A percentile compares a stretch with the other conserved stretches of the same genome.
Evolutionary conservation across 2,888 invertebrate genomes (phyloP).

Genomic region (Temnothorax unifasciatus): DNA sequence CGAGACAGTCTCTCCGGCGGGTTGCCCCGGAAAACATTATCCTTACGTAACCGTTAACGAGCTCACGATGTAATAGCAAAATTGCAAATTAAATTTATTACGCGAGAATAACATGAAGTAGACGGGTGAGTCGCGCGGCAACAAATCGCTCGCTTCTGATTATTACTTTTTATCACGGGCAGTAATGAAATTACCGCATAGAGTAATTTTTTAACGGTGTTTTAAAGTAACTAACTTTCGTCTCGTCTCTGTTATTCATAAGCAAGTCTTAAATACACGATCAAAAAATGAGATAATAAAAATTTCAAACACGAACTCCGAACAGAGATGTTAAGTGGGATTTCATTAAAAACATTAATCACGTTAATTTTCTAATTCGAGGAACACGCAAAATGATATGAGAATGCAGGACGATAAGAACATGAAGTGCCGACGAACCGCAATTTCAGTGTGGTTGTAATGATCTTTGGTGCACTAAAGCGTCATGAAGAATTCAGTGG

Average conservation of each 20-base stretch:
- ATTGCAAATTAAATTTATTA: constrained; percentile 50
- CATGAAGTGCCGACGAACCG: neutral
- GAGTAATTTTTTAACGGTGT: neutral
- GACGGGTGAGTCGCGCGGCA: neutral
- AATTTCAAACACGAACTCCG: neutral
- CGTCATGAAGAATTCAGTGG: constrained; percentile 55
- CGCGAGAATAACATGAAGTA: constrained; percentile 15
- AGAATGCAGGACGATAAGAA: neutral
- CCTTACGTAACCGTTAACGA: constrained; percentile 42
- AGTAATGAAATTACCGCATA: constrained; percentile 16
- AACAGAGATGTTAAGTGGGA: neutral
- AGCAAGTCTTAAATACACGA: neutral
- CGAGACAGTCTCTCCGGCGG: constrained; percentile 18
- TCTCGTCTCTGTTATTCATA: neutral
- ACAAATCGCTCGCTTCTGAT: constrained; percentile 6
- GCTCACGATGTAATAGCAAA: constrained; percentile 24
- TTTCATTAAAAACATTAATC: neutral
- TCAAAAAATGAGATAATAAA: neutral
- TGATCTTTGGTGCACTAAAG: constrained; percentile 55
- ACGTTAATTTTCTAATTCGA: neutral
- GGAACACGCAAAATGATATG: neutral
- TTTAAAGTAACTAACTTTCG: constrained; percentile 24
- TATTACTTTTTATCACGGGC: constrained; percentile 15
- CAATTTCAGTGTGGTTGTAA: neutral
- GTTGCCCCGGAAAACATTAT: constrained; percentile 45